phyloP scores from a whole-genome alignment of 2,797 vertebrate genomes.

The Meda fulgida region DNA sequence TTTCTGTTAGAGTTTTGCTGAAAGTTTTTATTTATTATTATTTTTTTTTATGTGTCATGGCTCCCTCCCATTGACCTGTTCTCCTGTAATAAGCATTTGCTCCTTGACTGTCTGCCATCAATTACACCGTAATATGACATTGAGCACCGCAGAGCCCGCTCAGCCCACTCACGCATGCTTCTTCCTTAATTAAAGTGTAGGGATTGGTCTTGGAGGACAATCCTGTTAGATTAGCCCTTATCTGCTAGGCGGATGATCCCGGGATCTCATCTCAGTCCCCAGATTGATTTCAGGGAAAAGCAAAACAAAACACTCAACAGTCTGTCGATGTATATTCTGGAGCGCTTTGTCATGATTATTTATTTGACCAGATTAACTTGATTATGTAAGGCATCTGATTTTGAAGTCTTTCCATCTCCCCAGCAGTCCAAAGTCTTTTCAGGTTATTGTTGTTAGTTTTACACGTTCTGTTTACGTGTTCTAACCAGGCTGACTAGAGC shows the following conservation, averaged over 20 bases:
- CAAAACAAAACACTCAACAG: slow-evolving; percentile 21
- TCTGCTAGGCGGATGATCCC: slow-evolving; percentile 28
- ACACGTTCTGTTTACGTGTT: not conserved
- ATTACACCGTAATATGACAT: slow-evolving; percentile 27
- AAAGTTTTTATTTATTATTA: not conserved
- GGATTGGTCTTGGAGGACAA: slow-evolving; percentile 41
- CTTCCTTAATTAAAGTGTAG: slow-evolving; percentile 47
- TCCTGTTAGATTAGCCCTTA: slow-evolving; percentile 49
- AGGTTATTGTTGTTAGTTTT: not conserved
- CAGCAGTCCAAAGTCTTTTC: not conserved
- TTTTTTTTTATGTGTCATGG: not conserved
- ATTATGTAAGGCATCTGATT: not conserved
- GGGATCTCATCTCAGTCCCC: slow-evolving; percentile 16
- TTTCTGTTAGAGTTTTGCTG: not conserved
- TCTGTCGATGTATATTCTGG: not conserved
- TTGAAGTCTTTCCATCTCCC: not conserved
- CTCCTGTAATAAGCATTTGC: not conserved
- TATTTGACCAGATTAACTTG: not conserved
- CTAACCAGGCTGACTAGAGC: not conserved
- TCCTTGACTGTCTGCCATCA: slow-evolving; percentile 28
- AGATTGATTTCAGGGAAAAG: slow-evolving; percentile 18
- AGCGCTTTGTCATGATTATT: slow-evolving; percentile 23
- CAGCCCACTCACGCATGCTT: not conserved
- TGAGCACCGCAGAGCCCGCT: not conserved
- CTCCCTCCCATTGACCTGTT: not conserved